These are phyloP conservation scores for Hirtodrosophila confusa DNA, from an alignment of 2,888 invertebrate species.

Conservation along the genomic window DNA sequence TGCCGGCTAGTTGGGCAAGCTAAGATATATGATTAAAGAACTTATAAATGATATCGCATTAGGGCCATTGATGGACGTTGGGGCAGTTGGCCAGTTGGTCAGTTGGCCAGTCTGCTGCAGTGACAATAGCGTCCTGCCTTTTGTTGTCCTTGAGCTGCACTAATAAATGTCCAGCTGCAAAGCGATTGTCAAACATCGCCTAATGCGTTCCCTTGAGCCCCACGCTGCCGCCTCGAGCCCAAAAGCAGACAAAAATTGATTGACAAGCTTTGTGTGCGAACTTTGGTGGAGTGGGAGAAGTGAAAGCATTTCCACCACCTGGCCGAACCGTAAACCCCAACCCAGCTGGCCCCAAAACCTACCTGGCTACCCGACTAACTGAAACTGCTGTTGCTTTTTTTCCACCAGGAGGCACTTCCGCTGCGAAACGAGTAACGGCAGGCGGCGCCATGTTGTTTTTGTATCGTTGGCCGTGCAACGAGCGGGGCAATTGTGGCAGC, in stretches of 20 bases:
- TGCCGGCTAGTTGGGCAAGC: constrained; percentile 22
- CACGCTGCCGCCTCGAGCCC: constrained; percentile 3
- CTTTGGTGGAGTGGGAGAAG: constrained; percentile 9
- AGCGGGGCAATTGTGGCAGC: constrained; percentile 74
- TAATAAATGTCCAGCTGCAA: constrained; percentile 73
- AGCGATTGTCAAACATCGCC: constrained; percentile 67
- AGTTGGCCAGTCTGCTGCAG: constrained; percentile 27
- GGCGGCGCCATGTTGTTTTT: constrained; percentile 45
- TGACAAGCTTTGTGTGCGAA: constrained; percentile 69
- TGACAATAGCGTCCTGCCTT: constrained; percentile 34
- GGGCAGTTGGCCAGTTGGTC: constrained; percentile 32
- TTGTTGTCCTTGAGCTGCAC: constrained; percentile 66
- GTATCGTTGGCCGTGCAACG: constrained; percentile 24
- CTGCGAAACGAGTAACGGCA: constrained; percentile 62
- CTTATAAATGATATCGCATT: constrained; percentile 69
- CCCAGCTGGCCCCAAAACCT: background rate
- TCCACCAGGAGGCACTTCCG: constrained; percentile 73
- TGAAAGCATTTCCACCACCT: constrained; percentile 39
- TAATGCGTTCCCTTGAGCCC: constrained; percentile 52
- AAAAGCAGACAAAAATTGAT: constrained; percentile 71
- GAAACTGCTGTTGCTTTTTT: constrained; percentile 44
- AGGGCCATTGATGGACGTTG: constrained; percentile 46
- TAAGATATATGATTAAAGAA: constrained; percentile 70
- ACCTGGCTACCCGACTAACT: background rate
- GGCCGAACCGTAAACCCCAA: constrained; percentile 27